phyloP scores from a whole-genome alignment of 2,797 vertebrate species.

The Manis javanica region DNA sequence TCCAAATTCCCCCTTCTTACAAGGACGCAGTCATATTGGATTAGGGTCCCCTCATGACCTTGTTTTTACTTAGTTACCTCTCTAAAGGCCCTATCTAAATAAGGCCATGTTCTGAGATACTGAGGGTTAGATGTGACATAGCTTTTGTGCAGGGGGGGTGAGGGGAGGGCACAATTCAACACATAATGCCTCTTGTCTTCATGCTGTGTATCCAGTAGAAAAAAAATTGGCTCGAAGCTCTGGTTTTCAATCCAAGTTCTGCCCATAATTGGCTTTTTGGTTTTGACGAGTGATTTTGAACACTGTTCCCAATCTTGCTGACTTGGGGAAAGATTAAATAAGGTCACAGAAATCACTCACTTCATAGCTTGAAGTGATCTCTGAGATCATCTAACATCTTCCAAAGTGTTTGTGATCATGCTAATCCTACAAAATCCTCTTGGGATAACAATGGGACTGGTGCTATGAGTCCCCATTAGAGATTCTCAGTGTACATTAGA shows the following conservation, averaged over 20 bases:
- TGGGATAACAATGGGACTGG: background rate
- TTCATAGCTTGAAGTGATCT: background rate
- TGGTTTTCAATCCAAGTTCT: background rate
- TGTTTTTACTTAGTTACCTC: background rate
- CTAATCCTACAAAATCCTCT: background rate
- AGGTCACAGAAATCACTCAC: constrained; percentile 36
- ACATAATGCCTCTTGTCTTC: background rate
- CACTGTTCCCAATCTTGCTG: background rate
- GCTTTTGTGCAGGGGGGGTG: background rate
- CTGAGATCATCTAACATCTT: background rate
- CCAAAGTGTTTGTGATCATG: background rate
- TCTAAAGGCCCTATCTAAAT: background rate
- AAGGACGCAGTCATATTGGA: background rate
- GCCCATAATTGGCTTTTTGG: background rate
- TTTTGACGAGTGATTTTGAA: constrained; percentile 44
- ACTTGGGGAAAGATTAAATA: background rate
- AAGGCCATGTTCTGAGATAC: background rate
- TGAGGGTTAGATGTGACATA: background rate
- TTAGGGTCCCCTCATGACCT: background rate
- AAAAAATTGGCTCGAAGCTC: background rate
- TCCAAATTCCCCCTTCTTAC: background rate
- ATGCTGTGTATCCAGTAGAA: background rate
- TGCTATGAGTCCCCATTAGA: background rate
- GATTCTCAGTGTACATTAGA: background rate
- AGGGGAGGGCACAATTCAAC: background rate